Percentiles rank a stretch among this genome's conserved stretches.
phyloP scores from a whole-genome alignment of 1,140 invertebrate genomes.

The Adelges cooleyi region DNA sequence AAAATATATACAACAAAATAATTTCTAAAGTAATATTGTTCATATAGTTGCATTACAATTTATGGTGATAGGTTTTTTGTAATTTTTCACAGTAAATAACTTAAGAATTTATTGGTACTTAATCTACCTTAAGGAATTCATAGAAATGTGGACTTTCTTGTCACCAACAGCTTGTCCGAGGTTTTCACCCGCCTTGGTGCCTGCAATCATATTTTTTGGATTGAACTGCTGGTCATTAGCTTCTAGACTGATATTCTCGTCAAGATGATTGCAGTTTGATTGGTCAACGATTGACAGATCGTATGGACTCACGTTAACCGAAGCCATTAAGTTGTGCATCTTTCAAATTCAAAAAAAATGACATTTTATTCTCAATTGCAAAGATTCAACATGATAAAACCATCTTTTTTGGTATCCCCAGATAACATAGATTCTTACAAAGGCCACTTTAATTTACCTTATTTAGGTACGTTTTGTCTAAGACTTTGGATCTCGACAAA shows the following conservation, averaged over 20 bases:
- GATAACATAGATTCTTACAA: too few relatives aligned
- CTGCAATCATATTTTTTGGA: conserved; percentile 39
- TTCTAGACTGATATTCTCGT: conserved; percentile 45
- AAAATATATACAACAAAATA: too few relatives aligned
- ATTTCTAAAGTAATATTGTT: too few relatives aligned
- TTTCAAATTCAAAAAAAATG: conserved; percentile 37
- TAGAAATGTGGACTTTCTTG: conserved; percentile 45
- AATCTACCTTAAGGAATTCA: conserved; percentile 31
- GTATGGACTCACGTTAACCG: conserved; percentile 56
- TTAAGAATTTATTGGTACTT: too few relatives aligned
- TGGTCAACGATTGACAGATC: conserved; percentile 64
- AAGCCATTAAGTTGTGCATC: conserved; percentile 48
- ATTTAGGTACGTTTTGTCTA: conserved; percentile 55
- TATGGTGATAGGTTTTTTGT: too few relatives aligned
- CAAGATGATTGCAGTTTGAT: conserved; percentile 48
- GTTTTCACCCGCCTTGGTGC: conserved; percentile 52
- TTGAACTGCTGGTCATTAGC: conserved; percentile 63
- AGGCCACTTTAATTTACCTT: too few relatives aligned
- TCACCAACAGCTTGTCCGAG: conserved; percentile 51
- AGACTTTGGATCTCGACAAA: conserved; percentile 52
- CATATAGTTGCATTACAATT: too few relatives aligned
- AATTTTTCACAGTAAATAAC: too few relatives aligned
- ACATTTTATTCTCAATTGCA: too few relatives aligned
- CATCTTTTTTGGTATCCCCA: background rate
- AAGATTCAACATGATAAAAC: background rate